phyloP scores from a whole-genome alignment of 2,113 vertebrate genomes.

The Corydoras maculifer region DNA sequence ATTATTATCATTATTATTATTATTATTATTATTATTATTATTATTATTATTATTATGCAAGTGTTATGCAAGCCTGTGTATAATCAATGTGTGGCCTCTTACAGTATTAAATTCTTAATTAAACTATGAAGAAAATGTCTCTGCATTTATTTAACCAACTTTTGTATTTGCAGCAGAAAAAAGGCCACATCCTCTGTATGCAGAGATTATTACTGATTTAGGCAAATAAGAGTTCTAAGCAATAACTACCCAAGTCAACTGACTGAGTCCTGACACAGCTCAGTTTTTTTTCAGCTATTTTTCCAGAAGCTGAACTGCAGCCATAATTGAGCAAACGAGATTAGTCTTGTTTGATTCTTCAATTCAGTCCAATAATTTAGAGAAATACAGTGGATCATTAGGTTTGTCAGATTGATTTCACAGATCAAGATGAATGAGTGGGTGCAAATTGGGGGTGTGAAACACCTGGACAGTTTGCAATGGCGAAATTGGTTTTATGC shows the following conservation, averaged over 20 bases:
- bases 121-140: too few species aligned
- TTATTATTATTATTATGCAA: too few species aligned
- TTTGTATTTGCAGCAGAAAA: not conserved
- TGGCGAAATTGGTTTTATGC: slow-evolving; percentile 13
- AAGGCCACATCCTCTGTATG: too few species aligned
- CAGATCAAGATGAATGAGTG: slow-evolving; percentile 8
- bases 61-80: too few species aligned
- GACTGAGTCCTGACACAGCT: not conserved
- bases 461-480: not conserved
- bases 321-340: slow-evolving; percentile 25
- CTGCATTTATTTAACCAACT: too few species aligned
- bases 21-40: too few species aligned
- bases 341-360: slow-evolving; percentile 33
- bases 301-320: slow-evolving; percentile 6
- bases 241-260: slow-evolving; percentile 8
- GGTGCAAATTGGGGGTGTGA: slow-evolving; percentile 5
- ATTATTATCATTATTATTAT: too few species aligned
- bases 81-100: too few species aligned
- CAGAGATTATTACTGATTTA: too few species aligned
- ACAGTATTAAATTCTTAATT: too few species aligned
- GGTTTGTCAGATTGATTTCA: slow-evolving; percentile 33
- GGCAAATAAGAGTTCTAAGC: too few species aligned
- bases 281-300: not conserved
- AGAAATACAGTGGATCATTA: slow-evolving; percentile 31
- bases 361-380: slow-evolving; percentile 7